Base-by-base conservation (phyloP, 2,113 vertebrate genomes). In the Tragelaphus strepsiceros region DNA sequence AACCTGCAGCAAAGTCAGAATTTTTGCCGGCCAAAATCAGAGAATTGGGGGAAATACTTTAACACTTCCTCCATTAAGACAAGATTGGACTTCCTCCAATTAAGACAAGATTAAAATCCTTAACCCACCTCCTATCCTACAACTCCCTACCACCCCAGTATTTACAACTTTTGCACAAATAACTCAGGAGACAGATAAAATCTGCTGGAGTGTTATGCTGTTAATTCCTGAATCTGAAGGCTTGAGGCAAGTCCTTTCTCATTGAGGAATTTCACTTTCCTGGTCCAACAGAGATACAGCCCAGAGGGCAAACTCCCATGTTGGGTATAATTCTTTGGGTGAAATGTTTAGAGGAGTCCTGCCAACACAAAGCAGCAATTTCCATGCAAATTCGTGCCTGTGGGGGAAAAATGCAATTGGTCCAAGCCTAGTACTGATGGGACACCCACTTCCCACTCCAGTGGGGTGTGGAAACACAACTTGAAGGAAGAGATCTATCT, bases 321-420 rank as follows among this genome's bases (percentile, higher is more conserved):
- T 49, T 90, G 95, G n/a, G 74, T 46, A 82, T 97, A 98, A 96
- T 96, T 98, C 96, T 97, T 56, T 78, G 58, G 90, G 95, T 92
- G 95, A 96, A 97, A 81, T 88, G 74, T 98, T 98, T 97, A 94
- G 80, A 98, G 91, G 83, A 96, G 97, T 61, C 74, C 95, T 92
- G 28, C 96, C 97, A 96, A 96, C 92, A 82, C 84, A 90, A 30
- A 80, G 74, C 93, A 94, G 92, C 95, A 92, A 97, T 98, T 97
- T 98, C 95, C 97, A 98, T 98, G 97, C 96, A 98, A 97, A 98
- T 98, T 46, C 2, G 0, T 32, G 97, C 97, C 97, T 88, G 43
- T 90, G 56, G 90, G 90, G 96, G 80, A 5, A 61, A 95, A 97
- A 71, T 49, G 78, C 84, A 96, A 95, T 88, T 93, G 97, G 84